A percentile compares a stretch with the other conserved stretches of the same genome.
Evolutionary conservation across 2,888 invertebrate species (phyloP).

Genomic region (Pseudanteris insignis): DNA sequence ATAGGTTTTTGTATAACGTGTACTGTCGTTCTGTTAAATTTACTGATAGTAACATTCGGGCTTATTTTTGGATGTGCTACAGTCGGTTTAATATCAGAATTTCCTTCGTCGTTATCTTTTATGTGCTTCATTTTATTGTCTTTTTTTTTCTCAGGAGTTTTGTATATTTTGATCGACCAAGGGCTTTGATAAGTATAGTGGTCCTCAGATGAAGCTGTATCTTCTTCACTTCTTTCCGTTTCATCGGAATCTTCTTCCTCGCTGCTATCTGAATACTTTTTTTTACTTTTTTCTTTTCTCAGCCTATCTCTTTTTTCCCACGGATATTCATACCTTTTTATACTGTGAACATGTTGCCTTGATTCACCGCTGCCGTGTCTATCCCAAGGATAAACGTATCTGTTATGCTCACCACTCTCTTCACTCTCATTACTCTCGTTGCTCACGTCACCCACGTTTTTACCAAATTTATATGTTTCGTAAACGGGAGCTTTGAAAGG

Average conservation of each 20-base stretch:
- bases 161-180: slow-evolving; percentile 16
- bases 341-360: slow-evolving; percentile 25
- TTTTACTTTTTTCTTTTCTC: slow-evolving; percentile 38
- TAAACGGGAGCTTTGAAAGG: slow-evolving; percentile 49
- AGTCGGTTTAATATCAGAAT: slow-evolving; percentile 15
- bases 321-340: slow-evolving; percentile 57
- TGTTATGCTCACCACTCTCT: slow-evolving; percentile 45
- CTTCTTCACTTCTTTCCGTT: slow-evolving; percentile 21
- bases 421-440: slow-evolving; percentile 38
- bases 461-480: slow-evolving; percentile 34
- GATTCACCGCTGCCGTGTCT: slow-evolving; percentile 47
- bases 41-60: slow-evolving; percentile 20
- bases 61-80: slow-evolving; percentile 4
- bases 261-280: slow-evolving; percentile 37
- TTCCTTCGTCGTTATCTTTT: slow-evolving; percentile 20
- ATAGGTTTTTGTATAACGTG: slow-evolving; percentile 5
- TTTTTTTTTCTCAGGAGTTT: slow-evolving; percentile 7
- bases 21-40: slow-evolving; percentile 20
- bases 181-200: slow-evolving; percentile 16
- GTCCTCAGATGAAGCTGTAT: slow-evolving; percentile 31
- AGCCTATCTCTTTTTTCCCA: slow-evolving; percentile 60
- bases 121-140: slow-evolving; percentile 2
- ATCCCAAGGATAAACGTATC: slow-evolving; percentile 57
- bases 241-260: slow-evolving; percentile 39
- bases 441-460: slow-evolving; percentile 20